phyloP scores from a whole-genome alignment of 2,888 invertebrate species.

The Tenthredo mesomela region DNA sequence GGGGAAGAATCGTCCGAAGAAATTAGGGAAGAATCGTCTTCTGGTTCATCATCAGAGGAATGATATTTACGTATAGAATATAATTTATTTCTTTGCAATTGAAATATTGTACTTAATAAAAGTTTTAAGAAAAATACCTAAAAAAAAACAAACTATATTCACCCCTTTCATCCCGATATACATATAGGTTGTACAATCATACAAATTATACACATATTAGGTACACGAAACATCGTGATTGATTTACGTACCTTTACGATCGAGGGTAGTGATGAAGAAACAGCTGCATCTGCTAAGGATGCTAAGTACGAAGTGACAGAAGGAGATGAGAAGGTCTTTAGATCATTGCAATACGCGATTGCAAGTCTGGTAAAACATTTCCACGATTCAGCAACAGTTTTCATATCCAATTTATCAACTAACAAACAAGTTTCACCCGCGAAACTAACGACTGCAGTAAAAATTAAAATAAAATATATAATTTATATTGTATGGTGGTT shows the following conservation, averaged over 20 bases:
- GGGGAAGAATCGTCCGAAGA: not conserved
- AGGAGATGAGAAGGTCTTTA: slow-evolving; percentile 58
- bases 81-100: not conserved
- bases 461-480: not conserved
- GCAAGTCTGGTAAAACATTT: slow-evolving; percentile 70
- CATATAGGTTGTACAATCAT: too few species aligned
- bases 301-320: slow-evolving; percentile 61
- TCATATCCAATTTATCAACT: slow-evolving; percentile 67
- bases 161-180: not conserved
- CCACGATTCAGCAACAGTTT: slow-evolving; percentile 69
- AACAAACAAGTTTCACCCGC: slow-evolving; percentile 67
- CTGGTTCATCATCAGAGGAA: not conserved
- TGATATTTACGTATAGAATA: not conserved
- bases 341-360: slow-evolving; percentile 57
- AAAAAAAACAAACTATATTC: too few species aligned
- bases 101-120: not conserved
- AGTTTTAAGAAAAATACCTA: not conserved
- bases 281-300: slow-evolving; percentile 61
- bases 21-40: not conserved
- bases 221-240: not conserved
- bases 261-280: not conserved
- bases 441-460: slow-evolving; percentile 62
- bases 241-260: slow-evolving; percentile 18
- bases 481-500: not conserved
- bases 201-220: too few species aligned